Base-by-base conservation (phyloP, 2,113 vertebrate species). In the Microcebus ravelobensis region DNA sequence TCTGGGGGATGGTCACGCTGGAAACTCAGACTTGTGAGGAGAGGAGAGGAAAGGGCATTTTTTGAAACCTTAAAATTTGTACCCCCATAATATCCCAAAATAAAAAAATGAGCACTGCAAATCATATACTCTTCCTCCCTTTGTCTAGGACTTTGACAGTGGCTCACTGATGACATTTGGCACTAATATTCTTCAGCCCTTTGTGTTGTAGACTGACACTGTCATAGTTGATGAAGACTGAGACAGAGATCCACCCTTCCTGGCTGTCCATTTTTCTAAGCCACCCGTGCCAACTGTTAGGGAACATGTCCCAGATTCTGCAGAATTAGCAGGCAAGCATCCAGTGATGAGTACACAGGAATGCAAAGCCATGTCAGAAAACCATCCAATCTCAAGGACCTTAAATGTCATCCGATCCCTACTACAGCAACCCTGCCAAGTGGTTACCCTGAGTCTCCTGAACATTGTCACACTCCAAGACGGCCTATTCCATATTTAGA, bases 401-500 rank as follows among this genome's bases (percentile, higher is more conserved):
- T 94, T 63, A 93, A 98, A 97, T 94, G 73, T 94, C 93, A 96
- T 94, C 68, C 52, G 61, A 91, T 25, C 68, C 21, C 25, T 5
- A 12, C 5, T 0, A 29, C 12, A 42, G 20, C 13, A 45, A 74
- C 20, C 57, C 50, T 67, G 86, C 93, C 89, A 91, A 91, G 57
- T 29, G 68, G 34, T 36, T 21, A 21, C 50, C 57, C 81, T 76
- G 29, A 42, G 88, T 76, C 86, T 95, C 48, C 85, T 74, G 25
- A 92, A 71, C 14, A 55, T 0, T 15, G 61, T 74, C 79, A 94
- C 13, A 27, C 63, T 88, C 42, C 2, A 1, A 91, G 68, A 82
- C 3, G 73, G 50, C 3, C 13, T 81, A 27, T 2, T 57, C 31
- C 68, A 70, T 39, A 70, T 70, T 79, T 86, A 67, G 57, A 95